Conservation (phyloP, 2,888 invertebrate genomes). For the Drosophila anceps region DNA sequence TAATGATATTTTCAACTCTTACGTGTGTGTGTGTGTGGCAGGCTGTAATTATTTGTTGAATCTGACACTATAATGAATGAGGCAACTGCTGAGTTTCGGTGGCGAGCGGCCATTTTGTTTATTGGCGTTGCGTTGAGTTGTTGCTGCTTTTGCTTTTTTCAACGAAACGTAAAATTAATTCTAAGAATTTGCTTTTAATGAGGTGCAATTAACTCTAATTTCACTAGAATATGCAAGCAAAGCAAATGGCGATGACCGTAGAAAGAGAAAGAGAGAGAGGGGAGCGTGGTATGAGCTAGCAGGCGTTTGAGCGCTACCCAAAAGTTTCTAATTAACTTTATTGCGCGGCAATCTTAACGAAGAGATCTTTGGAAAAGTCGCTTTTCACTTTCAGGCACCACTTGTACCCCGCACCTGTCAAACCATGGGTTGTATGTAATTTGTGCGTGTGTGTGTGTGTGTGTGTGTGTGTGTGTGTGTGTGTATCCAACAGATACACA, state of each 20-base stretch:
- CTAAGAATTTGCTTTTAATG: constrained; percentile 74
- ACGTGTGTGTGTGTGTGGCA: constrained; percentile 22
- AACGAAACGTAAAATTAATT: constrained; percentile 69
- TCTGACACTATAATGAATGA: constrained; percentile 66
- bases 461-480: constrained; percentile 32
- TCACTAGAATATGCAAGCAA: constrained; percentile 75
- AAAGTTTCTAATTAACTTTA: constrained; percentile 74
- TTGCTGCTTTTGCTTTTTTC: constrained; percentile 46
- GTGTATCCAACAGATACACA: constrained; percentile 59
- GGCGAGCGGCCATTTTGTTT: constrained; percentile 71
- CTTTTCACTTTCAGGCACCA: constrained; percentile 56
- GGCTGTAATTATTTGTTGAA: constrained; percentile 63
- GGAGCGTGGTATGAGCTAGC: background rate
- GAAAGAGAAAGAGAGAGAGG: constrained; percentile 23
- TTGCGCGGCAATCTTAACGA: constrained; percentile 54
- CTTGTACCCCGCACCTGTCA: constrained; percentile 37
- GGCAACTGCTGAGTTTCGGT: constrained; percentile 35
- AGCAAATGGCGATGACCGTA: constrained; percentile 54
- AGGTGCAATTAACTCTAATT: constrained; percentile 78
- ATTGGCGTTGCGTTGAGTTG: constrained; percentile 24
- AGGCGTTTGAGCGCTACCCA: constrained; percentile 21
- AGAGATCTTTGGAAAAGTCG: constrained; percentile 63
- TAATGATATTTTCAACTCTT: constrained; percentile 18
- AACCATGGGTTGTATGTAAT: background rate
- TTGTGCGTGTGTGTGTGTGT: constrained; percentile 8